Conservation (phyloP, 2,113 vertebrate genomes). For the Callipepla californica region DNA sequence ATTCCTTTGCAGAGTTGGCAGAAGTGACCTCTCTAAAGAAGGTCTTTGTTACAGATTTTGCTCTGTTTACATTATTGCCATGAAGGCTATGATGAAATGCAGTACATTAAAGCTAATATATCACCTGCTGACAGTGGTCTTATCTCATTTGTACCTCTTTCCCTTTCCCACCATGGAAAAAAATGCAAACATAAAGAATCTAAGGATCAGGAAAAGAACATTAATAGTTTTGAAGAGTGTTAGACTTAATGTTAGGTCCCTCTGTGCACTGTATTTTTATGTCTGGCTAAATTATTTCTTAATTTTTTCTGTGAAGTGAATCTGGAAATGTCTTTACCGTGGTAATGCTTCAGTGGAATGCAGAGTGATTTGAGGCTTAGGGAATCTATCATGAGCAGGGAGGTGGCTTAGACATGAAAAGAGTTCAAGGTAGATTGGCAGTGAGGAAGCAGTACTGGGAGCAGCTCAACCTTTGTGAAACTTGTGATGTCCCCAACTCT, state of each 20-base stretch:
- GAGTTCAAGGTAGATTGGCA: neutral
- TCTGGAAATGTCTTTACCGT: neutral
- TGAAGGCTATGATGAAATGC: slow-evolving; percentile 62
- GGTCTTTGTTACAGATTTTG: slow-evolving; percentile 61
- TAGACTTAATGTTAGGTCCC: neutral
- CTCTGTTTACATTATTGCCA: slow-evolving; percentile 72
- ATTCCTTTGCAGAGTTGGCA: slow-evolving; percentile 52
- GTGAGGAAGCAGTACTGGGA: neutral
- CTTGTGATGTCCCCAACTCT: neutral
- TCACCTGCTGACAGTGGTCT: slow-evolving; percentile 70
- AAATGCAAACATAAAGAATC: slow-evolving; percentile 8
- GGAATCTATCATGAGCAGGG: neutral
- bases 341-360: neutral
- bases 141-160: slow-evolving; percentile 50
- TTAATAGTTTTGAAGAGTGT: slow-evolving; percentile 37
- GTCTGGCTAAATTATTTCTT: neutral
- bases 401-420: neutral
- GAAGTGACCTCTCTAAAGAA: slow-evolving; percentile 67
- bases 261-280: neutral
- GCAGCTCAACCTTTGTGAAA: neutral
- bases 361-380: neutral
- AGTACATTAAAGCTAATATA: slow-evolving; percentile 77
- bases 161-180: slow-evolving; percentile 36
- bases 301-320: neutral
- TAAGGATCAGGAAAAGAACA: slow-evolving; percentile 35